Base-by-base conservation (phyloP, 2,888 invertebrate species). In the Drosophila atripex region DNA sequence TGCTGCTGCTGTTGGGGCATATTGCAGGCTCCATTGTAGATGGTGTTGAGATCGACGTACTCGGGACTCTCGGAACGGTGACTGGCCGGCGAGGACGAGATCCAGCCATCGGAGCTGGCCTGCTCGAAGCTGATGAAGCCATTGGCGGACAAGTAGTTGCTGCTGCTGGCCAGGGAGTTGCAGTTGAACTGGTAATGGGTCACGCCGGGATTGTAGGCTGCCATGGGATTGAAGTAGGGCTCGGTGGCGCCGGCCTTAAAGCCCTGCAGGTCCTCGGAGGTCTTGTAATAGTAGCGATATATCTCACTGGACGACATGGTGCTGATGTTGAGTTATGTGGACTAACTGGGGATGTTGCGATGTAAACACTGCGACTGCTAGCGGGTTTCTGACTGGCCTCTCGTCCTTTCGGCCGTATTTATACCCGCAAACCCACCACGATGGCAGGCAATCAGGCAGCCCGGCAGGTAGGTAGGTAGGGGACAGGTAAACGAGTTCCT, bases 41-140 rank as follows among this genome's bases (percentile, higher is more conserved):
- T 90, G 14, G 85, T 82, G 71, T 89, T 91, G 30, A 91, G 74
- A 73, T 92, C 91, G 49, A 91, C 89, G 68, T 91, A 91, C 69
- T 92, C 91, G 28, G 91, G 91, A 78, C 91, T 92, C 35, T 91
- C 90, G 9, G 91, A 91, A 1, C 91, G 91, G 77, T 91, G 91
- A 51, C 92, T 92, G 9, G 90, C 89, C 25, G 92, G 91, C 39
- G 91, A 92, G 0, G 92, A 91, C 7, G 91, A 90, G 69, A 91
- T 89, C 92, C 91, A 91, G 54, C 92, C 92, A 78, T 91, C 92
- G 3, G 91, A 91, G 28, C 90, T 91, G 51, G 91, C 89, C 61
- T 91, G 91, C 75, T 90, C 90, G 45, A 90, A 90, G n/a, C 83
- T 89, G 53, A 91, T 88, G 72, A 90, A 91, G 46, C 91, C 91